Conservation (phyloP, 2,888 invertebrate genomes). For the Phragmatobia fuliginosa region DNA sequence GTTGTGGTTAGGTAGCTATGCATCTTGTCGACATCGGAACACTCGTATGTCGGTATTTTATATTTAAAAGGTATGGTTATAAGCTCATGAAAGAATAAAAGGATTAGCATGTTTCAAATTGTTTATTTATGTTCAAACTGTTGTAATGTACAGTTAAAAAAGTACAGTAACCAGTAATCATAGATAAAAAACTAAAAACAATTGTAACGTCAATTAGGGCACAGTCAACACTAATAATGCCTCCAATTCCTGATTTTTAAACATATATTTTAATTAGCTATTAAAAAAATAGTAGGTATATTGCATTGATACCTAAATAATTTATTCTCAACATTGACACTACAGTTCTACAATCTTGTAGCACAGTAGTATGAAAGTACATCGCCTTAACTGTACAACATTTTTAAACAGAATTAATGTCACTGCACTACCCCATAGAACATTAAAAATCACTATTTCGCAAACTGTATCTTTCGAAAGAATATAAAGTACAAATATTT, state of each 20-base stretch:
- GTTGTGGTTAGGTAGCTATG: no score
- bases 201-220: no score
- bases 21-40: no score
- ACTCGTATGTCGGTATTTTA: no score
- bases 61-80: no score
- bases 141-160: no score
- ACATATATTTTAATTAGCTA: not conserved
- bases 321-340: conserved; percentile 48
- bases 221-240: no score
- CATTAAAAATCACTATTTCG: conserved; percentile 25
- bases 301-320: conserved; percentile 40
- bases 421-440: conserved; percentile 12
- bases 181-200: no score
- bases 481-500: conserved; percentile 31
- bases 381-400: conserved; percentile 23
- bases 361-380: conserved; percentile 23
- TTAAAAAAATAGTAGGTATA: conserved; percentile 37
- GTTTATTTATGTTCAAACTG: no score
- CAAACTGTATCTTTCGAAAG: conserved; percentile 16
- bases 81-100: no score
- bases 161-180: no score
- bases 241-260: not conserved
- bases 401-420: conserved; percentile 1
- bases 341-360: conserved; percentile 31
- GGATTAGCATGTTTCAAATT: no score